phyloP scores from a whole-genome alignment of 2,888 invertebrate genomes.

The Neria commutata region DNA sequence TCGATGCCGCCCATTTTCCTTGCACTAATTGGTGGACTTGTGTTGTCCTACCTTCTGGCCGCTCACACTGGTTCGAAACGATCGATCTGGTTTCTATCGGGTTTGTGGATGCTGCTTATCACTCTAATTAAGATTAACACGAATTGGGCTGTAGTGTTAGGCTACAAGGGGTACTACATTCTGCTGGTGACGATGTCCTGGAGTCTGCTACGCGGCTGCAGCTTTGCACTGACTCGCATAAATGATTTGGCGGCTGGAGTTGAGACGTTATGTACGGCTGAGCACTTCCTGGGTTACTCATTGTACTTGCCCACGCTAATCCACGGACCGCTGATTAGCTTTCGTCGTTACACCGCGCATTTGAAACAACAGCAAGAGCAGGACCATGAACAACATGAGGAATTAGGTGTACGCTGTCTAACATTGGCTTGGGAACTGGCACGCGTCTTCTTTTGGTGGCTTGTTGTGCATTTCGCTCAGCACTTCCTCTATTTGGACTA shows the following conservation, averaged over 20 bases:
- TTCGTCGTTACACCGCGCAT: constrained; percentile 69
- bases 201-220: constrained; percentile 78
- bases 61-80: constrained; percentile 38
- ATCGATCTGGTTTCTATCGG: constrained; percentile 47
- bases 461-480: constrained; percentile 72
- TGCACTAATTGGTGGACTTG: constrained; percentile 34
- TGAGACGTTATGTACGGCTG: constrained; percentile 58
- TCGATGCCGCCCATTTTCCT: constrained; percentile 41
- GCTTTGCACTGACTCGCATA: constrained; percentile 52
- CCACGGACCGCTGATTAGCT: constrained; percentile 83
- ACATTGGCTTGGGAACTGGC: constrained; percentile 55
- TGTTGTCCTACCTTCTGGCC: constrained; percentile 46
- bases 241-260: constrained; percentile 52
- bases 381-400: neutral
- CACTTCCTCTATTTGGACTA: constrained; percentile 86
- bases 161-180: constrained; percentile 51
- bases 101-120: constrained; percentile 49
- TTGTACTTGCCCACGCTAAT: constrained; percentile 84
- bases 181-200: constrained; percentile 64
- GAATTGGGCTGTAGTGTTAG: constrained; percentile 43
- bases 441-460: constrained; percentile 72
- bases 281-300: constrained; percentile 73
- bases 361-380: neutral
- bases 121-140: constrained; percentile 46
- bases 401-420: neutral